Evolutionary conservation across 2,797 vertebrate species (phyloP), one percentile per base, ranked within the genome.

Genomic region (Sebastes jordani): DNA sequence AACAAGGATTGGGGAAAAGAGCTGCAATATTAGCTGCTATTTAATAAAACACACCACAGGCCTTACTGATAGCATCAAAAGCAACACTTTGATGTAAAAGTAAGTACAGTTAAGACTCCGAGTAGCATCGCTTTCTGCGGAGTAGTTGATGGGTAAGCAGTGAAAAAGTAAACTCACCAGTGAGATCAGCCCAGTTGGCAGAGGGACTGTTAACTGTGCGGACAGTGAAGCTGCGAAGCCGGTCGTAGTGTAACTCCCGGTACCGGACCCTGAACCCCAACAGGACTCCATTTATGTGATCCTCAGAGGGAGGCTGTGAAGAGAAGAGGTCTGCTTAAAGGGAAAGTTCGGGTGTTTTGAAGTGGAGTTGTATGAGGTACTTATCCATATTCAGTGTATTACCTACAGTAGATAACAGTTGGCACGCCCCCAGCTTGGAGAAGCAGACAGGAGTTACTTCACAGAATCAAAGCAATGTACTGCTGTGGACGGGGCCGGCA

Each of bases 261-360:
- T 97, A 99, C 4, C 97, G 96, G 73, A 99, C 96, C 49, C 97
- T 96, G 92, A 98, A 99, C 5, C 98, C 98, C 86, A 99, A 87
- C 81, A 99, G 95, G 90, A 99, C 97, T 76, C 98, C 98, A 0
- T 99, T 99, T 82, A 99, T 97, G 88, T 97, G 97, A 90, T 99
- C 98, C 88, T 99, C 98, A 0, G 97, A 80, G 0, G 98, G 98
- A 0, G 97, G 95, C 98, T 99, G 93, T 0, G 90, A 93, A 80
- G 90, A 95, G 38, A 94, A 91, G 81, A 94, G 92, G 0, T 29
- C 18, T 29, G 9, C 14, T 54, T 22, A 54, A 54, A 54, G 9
- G 49, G 18, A 49, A 0, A 0, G 46, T 49, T 49, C 5, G 0
- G 46, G 46, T 20, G 18, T 49, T 49, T 49, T 49, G 46, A 49